Evolutionary conservation across 1,140 invertebrate species (phyloP), one percentile per base, ranked within the genome.

Genomic region (Rhizoglyphus robini): DNA sequence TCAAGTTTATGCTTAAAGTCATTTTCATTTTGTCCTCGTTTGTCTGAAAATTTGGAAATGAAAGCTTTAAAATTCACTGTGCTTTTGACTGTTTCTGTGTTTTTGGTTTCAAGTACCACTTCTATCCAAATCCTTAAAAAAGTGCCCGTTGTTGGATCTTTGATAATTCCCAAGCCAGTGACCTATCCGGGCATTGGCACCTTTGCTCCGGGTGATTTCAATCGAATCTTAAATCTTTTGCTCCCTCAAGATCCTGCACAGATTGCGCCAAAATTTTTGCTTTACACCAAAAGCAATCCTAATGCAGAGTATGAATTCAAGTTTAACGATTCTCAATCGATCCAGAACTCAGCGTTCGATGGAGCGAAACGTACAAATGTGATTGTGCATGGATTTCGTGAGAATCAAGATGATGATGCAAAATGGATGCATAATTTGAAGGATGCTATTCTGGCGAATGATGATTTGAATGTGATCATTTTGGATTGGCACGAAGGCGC

Each of bases 201-300:
- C n/a, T 63, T 63, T 65, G 88, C 86, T n/a, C 54, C 54, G 4
- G 80, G 85, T 63, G 87, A 83, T 73, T 89, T 87, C 86, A 88
- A 88, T 73, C 85, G 88, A 71, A 77, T 88, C 27, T 85, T 88
- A 57, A 82, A 88, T 71, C 88, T 89, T 72, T 5, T 30, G n/a
- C 31, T 63, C 20, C 87, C 87, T 31, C 74, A 88, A 27, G 84
- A 86, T 11, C 80, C 87, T 70, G 82, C 84, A 69, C 83, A 86
- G 67, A 88, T 89, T 72, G 87, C 88, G 72, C 88, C 87, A 41
- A 82, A 73, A 54, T 88, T 87, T 73, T 85, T 88, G 68, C 76
- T 90, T 25, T 88, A 88, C 73, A 88, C 86, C 30, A 81, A 84
- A 72, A 79, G 83, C 67, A 87, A 87, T 75, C 84, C 84, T 3